phyloP scores from a whole-genome alignment of 2,113 vertebrate genomes.

The Girardinichthys multiradiatus region DNA sequence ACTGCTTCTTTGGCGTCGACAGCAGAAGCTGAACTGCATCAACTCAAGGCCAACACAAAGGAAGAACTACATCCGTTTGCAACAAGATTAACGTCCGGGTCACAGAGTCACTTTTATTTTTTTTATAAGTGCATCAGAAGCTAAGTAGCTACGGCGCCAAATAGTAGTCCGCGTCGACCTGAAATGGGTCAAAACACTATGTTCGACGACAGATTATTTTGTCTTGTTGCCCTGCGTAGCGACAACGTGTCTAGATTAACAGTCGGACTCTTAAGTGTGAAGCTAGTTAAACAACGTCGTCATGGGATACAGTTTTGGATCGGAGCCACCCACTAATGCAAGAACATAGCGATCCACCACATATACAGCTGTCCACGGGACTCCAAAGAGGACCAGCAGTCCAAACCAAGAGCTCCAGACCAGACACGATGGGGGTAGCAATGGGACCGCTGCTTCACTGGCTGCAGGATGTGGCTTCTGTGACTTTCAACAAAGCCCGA shows the following conservation, averaged over 20 bases:
- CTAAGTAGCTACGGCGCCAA: constrained; percentile 21
- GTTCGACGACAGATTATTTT: neutral
- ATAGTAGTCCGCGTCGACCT: too few relatives aligned
- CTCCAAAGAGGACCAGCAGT: constrained; percentile 12
- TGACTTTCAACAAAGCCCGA: constrained; percentile 83
- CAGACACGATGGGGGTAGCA: constrained; percentile 44
- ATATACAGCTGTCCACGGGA: constrained; percentile 24
- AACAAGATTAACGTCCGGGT: constrained; percentile 51
- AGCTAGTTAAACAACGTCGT: neutral
- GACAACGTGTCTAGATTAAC: too few relatives aligned
- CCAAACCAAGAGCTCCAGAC: constrained; percentile 19
- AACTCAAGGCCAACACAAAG: constrained; percentile 19
- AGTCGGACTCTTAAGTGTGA: neutral
- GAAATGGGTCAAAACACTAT: fast-evolving
- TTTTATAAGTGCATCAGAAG: neutral
- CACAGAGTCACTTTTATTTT: constrained; percentile 6
- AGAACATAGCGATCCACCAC: constrained; percentile 29
- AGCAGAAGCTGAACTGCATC: neutral
- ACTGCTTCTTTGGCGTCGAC: constrained; percentile 29
- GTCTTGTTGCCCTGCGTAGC: too few relatives aligned
- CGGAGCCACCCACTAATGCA: constrained; percentile 53
- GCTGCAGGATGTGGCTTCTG: constrained; percentile 83
- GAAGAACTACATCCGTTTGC: neutral
- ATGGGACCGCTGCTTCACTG: constrained; percentile 81
- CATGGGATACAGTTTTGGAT: constrained; percentile 30